Conservation (phyloP, 2,888 invertebrate genomes). For the Cinara cedri region DNA sequence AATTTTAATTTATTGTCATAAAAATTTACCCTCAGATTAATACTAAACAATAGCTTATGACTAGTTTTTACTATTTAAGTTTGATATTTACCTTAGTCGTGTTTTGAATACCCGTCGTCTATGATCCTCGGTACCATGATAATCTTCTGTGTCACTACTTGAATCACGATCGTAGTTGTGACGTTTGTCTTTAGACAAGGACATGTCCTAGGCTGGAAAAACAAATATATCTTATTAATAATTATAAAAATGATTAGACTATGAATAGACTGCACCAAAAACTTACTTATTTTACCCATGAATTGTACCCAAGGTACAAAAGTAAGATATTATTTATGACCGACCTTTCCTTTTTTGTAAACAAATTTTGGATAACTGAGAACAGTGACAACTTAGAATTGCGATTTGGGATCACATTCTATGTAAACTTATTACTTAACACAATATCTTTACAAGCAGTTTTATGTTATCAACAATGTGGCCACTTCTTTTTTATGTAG, state of each 20-base stretch:
- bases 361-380: background rate
- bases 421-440: background rate
- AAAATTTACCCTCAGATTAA: background rate
- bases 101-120: slow-evolving; percentile 73
- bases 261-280: background rate
- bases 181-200: slow-evolving; percentile 52
- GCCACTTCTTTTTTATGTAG: too few species aligned
- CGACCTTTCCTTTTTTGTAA: background rate
- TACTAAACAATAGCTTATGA: background rate
- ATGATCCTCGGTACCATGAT: slow-evolving; percentile 75
- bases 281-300: slow-evolving; percentile 46
- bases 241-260: background rate
- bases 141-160: slow-evolving; percentile 86
- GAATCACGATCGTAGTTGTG: slow-evolving; percentile 55
- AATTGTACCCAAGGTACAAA: slow-evolving; percentile 40
- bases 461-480: slow-evolving; percentile 17
- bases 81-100: slow-evolving; percentile 69
- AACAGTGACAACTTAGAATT: background rate
- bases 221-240: background rate
- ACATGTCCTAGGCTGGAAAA: slow-evolving; percentile 38
- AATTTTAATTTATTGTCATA: background rate
- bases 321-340: background rate
- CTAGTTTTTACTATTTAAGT: background rate
- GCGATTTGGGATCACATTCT: background rate
- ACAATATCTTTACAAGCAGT: slow-evolving; percentile 9